Base-by-base conservation (phyloP, 2,797 vertebrate species). In the Neoniphon sammara region DNA sequence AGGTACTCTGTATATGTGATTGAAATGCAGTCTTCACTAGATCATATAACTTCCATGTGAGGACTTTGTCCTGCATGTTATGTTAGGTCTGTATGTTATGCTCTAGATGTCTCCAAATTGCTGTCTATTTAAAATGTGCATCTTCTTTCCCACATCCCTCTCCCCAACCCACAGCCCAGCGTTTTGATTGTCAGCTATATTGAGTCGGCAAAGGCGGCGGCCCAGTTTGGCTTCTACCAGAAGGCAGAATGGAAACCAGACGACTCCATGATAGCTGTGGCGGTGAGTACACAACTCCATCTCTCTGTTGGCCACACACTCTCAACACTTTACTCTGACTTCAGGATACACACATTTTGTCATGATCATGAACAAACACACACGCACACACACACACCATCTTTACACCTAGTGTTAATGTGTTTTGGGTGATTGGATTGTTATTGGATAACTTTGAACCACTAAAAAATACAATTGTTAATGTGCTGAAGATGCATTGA, bases 131-230 rank as follows among this genome's bases (percentile, higher is more conserved):
- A 50, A 87, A 66, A 36, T 64, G 50, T 68, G 82, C 14, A 70
- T 84, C 73, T 81, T 85, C 56, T 82, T 75, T 60, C 27, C 59
- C 56, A 4, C 70, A 5, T 87, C 60, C 59, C 5, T 68, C 0
- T 30, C 75, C 23, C 56, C 65, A 77, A 80, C 77, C 83, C 80
- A 54, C 90, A 99, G 97, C 97, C 97, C 86, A 97, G 96, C 85
- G 96, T 99, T 81, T 94, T 99, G 93, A 96, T 99, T 0, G 95
- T 97, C 89, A 98, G 96, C 91, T 98, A 99, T 85, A 98, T 97
- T 65, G 97, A 98, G 90, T 94, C 96, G 46, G 90, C 92, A 67
- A 98, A 98, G 88, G 96, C 97, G 50, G 93, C 95, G 11, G 89
- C 94, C 78, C 97, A 97, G 89, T 99, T 99, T 92, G 98, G 97